Percentiles rank a stretch among this genome's conserved stretches.
Evolutionary conservation across 2,113 vertebrate species (phyloP).

Genomic region (Rousettus leschenaultii): DNA sequence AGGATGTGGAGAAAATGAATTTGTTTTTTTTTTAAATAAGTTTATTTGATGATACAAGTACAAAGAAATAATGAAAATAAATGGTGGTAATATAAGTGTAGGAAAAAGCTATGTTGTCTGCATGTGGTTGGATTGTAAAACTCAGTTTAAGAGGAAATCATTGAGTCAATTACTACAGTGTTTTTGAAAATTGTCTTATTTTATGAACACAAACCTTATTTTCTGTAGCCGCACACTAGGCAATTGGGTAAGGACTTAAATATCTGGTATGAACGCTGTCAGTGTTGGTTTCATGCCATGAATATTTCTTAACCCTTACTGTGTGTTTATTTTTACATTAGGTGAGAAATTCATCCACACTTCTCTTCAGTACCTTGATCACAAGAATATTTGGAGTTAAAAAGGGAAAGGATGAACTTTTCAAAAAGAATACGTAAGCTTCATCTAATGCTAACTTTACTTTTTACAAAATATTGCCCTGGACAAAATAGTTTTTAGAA

Average conservation of each 20-base stretch:
- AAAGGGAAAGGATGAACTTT: constrained; percentile 94
- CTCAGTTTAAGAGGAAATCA: background rate
- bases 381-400: constrained; percentile 98
- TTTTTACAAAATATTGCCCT: constrained; percentile 55
- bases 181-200: constrained; percentile 10
- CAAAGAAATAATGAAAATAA: background rate
- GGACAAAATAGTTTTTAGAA: constrained; percentile 58
- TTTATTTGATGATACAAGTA: background rate
- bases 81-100: background rate
- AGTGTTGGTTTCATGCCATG: constrained; percentile 30
- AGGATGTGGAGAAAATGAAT: background rate
- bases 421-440: constrained; percentile 94
- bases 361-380: constrained; percentile 97
- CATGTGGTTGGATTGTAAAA: background rate
- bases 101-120: background rate
- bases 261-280: constrained; percentile 26
- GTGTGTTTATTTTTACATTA: constrained; percentile 77
- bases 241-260: constrained; percentile 7
- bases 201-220: constrained; percentile 28
- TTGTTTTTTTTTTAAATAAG: background rate
- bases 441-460: constrained; percentile 42
- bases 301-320: background rate
- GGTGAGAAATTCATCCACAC: constrained; percentile 98
- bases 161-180: background rate
- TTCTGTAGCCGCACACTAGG: background rate